phyloP scores from a whole-genome alignment of 2,797 vertebrate genomes.

The Petrocephalus sullivani region DNA sequence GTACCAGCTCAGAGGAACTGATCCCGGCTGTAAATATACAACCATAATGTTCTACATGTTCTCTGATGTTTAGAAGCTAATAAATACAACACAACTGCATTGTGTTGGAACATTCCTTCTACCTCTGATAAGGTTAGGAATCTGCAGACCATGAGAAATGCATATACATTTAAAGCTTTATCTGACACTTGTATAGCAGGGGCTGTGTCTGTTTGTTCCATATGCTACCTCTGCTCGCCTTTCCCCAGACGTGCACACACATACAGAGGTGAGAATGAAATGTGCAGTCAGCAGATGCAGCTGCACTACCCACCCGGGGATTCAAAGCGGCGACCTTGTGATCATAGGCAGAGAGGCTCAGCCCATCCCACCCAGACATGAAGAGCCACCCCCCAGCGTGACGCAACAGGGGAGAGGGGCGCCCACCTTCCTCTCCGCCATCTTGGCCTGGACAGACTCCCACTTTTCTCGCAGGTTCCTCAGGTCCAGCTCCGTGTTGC shows the following conservation, averaged over 20 bases:
- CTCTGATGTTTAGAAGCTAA: background rate
- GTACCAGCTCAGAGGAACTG: conserved; percentile 19
- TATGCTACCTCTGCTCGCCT: background rate
- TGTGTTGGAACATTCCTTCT: background rate
- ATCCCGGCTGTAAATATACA: background rate
- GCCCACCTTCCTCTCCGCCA: conserved; percentile 85
- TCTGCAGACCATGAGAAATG: background rate
- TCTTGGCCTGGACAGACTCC: conserved; percentile 82
- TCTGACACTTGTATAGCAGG: background rate
- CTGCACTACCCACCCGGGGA: background rate
- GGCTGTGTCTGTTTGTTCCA: background rate
- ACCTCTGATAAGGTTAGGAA: background rate
- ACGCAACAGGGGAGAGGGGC: background rate
- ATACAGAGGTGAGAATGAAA: background rate
- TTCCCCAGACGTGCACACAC: background rate
- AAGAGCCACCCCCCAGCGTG: background rate
- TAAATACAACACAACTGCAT: background rate
- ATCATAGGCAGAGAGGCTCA: background rate
- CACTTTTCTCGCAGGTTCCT: conserved; percentile 88
- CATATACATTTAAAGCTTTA: background rate
- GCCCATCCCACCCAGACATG: background rate
- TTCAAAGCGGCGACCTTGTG: background rate
- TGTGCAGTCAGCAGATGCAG: background rate
- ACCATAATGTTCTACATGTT: background rate
- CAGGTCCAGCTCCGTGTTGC: conserved; percentile 87